phyloP scores from a whole-genome alignment of 2,113 vertebrate species.

The Cheirogaleus medius region DNA sequence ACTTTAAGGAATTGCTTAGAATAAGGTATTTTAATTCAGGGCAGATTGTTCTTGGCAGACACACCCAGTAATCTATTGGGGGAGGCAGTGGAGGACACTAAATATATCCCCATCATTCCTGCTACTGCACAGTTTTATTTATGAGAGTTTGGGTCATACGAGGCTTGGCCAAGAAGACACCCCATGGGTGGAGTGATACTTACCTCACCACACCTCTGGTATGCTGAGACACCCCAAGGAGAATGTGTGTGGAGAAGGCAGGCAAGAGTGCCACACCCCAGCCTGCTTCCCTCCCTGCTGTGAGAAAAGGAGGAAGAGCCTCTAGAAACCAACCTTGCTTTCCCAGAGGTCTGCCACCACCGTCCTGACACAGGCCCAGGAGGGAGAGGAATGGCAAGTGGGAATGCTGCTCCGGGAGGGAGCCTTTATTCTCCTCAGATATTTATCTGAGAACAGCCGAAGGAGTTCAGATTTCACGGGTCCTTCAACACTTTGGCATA shows the following conservation, averaged over 20 bases:
- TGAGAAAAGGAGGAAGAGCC: constrained; percentile 57
- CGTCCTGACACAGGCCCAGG: neutral
- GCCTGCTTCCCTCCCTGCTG: constrained; percentile 55
- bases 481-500: neutral
- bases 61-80: neutral
- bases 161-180: constrained; percentile 53
- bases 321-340: constrained; percentile 13
- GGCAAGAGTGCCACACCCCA: constrained; percentile 51
- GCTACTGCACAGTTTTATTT: neutral
- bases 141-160: constrained; percentile 31
- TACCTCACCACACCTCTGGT: constrained; percentile 61
- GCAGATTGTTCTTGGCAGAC: neutral
- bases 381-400: neutral
- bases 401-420: neutral
- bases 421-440: neutral
- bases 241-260: constrained; percentile 49
- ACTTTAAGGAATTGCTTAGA: neutral
- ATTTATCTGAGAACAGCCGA: neutral
- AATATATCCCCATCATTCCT: neutral
- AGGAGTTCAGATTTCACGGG: neutral
- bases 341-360: neutral
- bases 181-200: constrained; percentile 71
- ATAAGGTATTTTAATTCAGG: neutral
- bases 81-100: neutral
- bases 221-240: constrained; percentile 63